Base-by-base conservation (phyloP, 2,113 vertebrate species). In the Lepisosteus oculatus region DNA sequence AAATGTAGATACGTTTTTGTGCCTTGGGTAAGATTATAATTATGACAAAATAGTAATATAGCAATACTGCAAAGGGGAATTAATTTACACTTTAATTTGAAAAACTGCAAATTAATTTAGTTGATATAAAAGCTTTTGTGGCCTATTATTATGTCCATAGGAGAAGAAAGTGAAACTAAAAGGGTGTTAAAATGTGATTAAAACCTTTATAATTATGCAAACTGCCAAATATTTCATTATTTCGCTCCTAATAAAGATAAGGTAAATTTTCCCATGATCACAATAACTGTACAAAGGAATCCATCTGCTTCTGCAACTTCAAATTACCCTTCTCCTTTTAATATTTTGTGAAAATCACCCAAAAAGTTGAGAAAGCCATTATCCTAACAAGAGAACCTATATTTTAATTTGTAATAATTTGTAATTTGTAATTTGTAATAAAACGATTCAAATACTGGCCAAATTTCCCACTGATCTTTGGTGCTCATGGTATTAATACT, bases 81-180 rank as follows among this genome's bases (percentile, higher is more conserved):
- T 5, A 69, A n/a, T 44, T 43, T 42, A 70, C 14, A 5, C 68
- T 47, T 61, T 61, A 70, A 70, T 63, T 63, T 41, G 61, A 41
- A 63, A 17, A 41, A 63, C 5, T 3, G 51, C n/a, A 3, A 45
- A 69, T 69, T 43, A 42, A n/a, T 59, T 69, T 44, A 61, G 55
- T 61, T 41, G 42, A 42, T 6, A 9, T 61, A 61, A 70, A 61
- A 14, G 55, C 67, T 57, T 9, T 57, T 12, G 17, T 3, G 3
- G 8, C 15, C 15, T 41, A 9, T 6, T 64, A 44, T 63, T 44
- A 54, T 65, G 47, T 72, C 7, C 41, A 51, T 54, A 61, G 15
- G n/a, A 12, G 43, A 45, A 45, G 59, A 62, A 29, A 8, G 4
- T 14, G 2, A 8, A 43, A 44, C 47, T 55, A 42, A 43, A 42